Percentiles rank a stretch among this genome's conserved stretches.
Evolutionary conservation across 2,797 vertebrate genomes (phyloP).

Genomic region (Malacoraja senta): DNA sequence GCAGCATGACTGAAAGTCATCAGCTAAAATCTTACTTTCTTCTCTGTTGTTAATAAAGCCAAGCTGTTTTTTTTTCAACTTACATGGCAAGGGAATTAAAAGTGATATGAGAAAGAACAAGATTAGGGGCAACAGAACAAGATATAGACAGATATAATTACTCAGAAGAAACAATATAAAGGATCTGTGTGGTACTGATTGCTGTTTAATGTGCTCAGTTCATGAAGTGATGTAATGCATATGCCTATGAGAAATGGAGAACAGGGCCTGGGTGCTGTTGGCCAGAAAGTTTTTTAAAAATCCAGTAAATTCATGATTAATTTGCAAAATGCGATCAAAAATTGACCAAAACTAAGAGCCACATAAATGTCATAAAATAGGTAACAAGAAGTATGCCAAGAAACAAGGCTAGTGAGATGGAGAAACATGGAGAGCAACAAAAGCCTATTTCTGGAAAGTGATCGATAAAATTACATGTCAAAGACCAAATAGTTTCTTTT

Average conservation of each 20-base stretch:
- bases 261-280: not conserved
- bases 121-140: not conserved
- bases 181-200: not conserved
- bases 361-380: not conserved
- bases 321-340: not conserved
- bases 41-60: conserved; percentile 22
- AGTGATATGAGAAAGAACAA: not conserved
- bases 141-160: not conserved
- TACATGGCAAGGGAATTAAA: not conserved
- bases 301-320: not conserved
- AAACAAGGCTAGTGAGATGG: not conserved
- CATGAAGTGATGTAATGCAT: not conserved
- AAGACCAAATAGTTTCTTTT: not conserved
- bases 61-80: not conserved
- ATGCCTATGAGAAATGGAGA: not conserved
- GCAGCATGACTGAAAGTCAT: conserved; percentile 24
- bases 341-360: not conserved
- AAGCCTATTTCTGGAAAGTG: not conserved
- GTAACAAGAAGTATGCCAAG: not conserved
- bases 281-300: not conserved
- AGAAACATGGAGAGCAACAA: not conserved
- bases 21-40: conserved; percentile 3
- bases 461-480: not conserved
- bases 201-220: not conserved
- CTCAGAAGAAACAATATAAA: not conserved